phyloP scores from a whole-genome alignment of 92 coral and sea anemone species.

The Actinernus sp. region DNA sequence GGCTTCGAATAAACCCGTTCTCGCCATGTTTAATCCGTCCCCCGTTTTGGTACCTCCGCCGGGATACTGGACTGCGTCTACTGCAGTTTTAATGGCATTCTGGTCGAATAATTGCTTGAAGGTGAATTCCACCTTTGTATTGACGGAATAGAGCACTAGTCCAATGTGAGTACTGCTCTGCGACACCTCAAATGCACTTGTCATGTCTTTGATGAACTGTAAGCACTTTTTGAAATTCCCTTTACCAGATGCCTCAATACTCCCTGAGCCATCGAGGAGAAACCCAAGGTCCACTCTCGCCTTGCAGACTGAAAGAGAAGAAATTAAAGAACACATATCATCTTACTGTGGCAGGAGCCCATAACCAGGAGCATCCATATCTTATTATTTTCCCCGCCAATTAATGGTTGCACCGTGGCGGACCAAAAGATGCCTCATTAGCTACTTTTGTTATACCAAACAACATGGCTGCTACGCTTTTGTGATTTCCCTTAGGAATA shows the following conservation, averaged over 20 bases:
- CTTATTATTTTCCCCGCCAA: no score
- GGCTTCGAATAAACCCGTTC: slow-evolving; percentile 26
- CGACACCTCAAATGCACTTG: slow-evolving; percentile 44
- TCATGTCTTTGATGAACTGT: slow-evolving; percentile 49
- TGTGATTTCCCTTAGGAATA: no score
- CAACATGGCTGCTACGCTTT: no score
- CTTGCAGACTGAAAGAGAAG: slow-evolving; percentile 69
- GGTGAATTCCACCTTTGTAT: slow-evolving; percentile 40
- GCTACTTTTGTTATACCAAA: no score
- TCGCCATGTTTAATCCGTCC: slow-evolving; percentile 21
- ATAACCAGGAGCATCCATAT: no score
- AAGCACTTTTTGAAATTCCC: slow-evolving; percentile 70
- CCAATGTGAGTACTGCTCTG: slow-evolving; percentile 54
- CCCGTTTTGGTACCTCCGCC: slow-evolving; percentile 49
- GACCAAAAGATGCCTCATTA: no score
- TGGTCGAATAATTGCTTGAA: slow-evolving; percentile 35
- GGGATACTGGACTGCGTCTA: slow-evolving; percentile 44
- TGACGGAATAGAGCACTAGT: slow-evolving; percentile 28
- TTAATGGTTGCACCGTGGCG: no score
- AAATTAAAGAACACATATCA: no score
- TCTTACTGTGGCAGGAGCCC: no score
- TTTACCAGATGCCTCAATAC: slow-evolving; percentile 55
- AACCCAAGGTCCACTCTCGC: slow-evolving; percentile 79
- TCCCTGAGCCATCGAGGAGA: slow-evolving; percentile 86
- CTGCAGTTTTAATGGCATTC: slow-evolving; percentile 13